Percentiles rank a stretch among this genome's conserved stretches.
These are phyloP conservation scores for Dromiciops gliroides DNA, from an alignment of 2,113 vertebrate genomes.

Conservation along the genomic window DNA sequence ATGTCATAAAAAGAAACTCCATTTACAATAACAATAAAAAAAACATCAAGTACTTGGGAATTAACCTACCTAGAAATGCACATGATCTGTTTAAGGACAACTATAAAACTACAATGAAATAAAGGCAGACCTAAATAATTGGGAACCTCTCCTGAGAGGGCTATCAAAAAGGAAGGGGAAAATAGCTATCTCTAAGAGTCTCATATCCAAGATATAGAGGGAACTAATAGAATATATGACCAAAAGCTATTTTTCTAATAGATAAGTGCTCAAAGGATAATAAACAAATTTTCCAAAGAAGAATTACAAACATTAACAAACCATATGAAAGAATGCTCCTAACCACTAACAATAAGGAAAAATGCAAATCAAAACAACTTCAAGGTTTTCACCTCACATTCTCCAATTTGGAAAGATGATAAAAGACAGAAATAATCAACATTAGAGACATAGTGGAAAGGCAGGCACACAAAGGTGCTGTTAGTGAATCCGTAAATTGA, in stretches of 20 bases:
- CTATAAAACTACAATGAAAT: not conserved
- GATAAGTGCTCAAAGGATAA: not conserved
- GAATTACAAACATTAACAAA: not conserved
- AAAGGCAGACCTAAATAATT: not conserved
- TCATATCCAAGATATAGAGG: not conserved
- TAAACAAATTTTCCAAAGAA: not conserved
- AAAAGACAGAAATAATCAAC: not conserved
- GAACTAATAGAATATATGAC: not conserved
- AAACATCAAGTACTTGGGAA: not conserved
- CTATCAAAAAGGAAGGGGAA: not conserved
- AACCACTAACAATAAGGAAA: not conserved
- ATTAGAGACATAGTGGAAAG: not conserved
- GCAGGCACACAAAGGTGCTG: not conserved
- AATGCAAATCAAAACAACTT: not conserved
- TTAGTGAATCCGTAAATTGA: not conserved
- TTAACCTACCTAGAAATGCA: not conserved
- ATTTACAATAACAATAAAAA: conserved; percentile 1
- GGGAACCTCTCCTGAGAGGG: not conserved
- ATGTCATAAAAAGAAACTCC: not conserved
- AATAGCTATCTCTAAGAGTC: not conserved
- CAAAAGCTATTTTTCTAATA: conserved; percentile 1
- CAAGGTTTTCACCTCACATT: not conserved
- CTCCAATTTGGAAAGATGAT: not conserved
- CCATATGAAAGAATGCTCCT: not conserved
- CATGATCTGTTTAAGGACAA: not conserved